Base-by-base conservation (phyloP, 2,113 vertebrate genomes). In the Hyperoodon ampullatus region DNA sequence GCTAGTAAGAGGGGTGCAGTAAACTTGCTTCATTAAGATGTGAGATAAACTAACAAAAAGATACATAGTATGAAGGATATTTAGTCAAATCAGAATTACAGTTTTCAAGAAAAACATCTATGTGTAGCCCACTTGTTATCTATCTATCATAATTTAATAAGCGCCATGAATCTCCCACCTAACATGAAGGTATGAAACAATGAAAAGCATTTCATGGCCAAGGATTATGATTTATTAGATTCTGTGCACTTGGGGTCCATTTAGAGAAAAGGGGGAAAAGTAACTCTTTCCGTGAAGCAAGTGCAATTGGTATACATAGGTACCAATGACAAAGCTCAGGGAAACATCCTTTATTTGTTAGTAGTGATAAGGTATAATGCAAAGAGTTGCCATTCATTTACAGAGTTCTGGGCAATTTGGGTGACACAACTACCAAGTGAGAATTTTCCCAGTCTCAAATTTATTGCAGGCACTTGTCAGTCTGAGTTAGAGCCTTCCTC, bases 351-450 rank as follows among this genome's bases (percentile, higher is more conserved):
- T 47, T 39, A 24, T 26, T 35, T 72, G 35, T 47, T 70, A 53
- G 44, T n/a, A n/a, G 14, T 58, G 15, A 33, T 66, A 90, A 92
- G 39, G 68, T 39, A 23, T 39, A 71, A 47, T 63, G 80, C 71
- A 81, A 75, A 92, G 68, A 77, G 58, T 80, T 95, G 86, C 61
- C 55, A 77, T n/a, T 78, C 84, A 68, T 66, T 93, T 90, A n/a
- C 23, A 66, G 61, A 26, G 35, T 95, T 92, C 88, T 88, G 74
- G 60, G 90, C 96, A 72, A 71, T 39, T 30, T 61, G 82, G 72
- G 60, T 81, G 39, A 39, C 88, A 18, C 26, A 80, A 7, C 26
- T 75, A 28, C 58, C 50, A 70, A 95, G 53, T 39, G 16, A 90
- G 55, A 71, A 33, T 42, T 95, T 86, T 87, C 72, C 88, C 47